Conservation (phyloP, 2,113 vertebrate species). For the Laticauda colubrina region DNA sequence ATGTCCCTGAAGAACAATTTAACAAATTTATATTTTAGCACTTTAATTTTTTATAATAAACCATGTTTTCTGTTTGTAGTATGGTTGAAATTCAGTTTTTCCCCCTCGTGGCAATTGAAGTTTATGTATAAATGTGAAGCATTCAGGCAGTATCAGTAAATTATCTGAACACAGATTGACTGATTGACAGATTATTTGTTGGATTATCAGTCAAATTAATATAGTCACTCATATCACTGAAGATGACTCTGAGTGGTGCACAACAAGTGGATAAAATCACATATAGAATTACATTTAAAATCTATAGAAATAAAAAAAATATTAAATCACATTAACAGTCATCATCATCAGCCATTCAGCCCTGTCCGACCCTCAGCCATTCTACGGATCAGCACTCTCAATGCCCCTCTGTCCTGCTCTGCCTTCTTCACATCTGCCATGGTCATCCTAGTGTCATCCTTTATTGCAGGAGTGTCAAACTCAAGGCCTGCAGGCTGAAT, state of each 20-base stretch:
- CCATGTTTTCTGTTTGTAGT: not conserved
- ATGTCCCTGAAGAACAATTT: conserved; percentile 47
- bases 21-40: conserved; percentile 46
- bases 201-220: not conserved
- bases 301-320: not conserved
- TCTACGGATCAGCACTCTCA: too few species aligned
- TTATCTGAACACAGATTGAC: not conserved
- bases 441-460: too few species aligned
- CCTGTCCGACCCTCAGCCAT: too few species aligned
- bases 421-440: too few species aligned
- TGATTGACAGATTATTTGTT: not conserved
- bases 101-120: not conserved
- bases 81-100: not conserved
- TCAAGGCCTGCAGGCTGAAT: too few species aligned
- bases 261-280: not conserved
- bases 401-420: too few species aligned
- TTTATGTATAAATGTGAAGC: not conserved
- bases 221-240: not conserved
- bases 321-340: not conserved
- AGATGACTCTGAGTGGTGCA: not conserved
- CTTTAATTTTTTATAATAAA: not conserved
- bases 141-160: not conserved
- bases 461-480: too few species aligned
- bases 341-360: too few species aligned
- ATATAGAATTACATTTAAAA: not conserved